Percentiles rank a stretch among this genome's conserved stretches.
phyloP scores from a whole-genome alignment of 2,888 invertebrate genomes.

The Sinotaia quadrata region DNA sequence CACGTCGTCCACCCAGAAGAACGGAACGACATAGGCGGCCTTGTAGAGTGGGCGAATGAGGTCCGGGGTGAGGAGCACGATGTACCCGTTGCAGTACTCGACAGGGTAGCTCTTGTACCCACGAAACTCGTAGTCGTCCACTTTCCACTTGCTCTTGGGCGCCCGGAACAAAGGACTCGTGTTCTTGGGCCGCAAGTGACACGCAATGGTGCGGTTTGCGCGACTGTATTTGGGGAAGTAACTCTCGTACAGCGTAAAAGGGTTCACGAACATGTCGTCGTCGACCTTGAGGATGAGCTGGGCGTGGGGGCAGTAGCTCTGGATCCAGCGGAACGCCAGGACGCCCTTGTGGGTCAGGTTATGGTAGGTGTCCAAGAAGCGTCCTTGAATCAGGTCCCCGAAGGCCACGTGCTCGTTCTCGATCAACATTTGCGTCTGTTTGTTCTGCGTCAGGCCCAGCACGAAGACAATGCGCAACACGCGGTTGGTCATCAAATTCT shows the following conservation, averaged over 20 bases:
- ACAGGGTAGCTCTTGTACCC: constrained; percentile 59
- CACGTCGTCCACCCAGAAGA: constrained; percentile 71
- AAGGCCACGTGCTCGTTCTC: constrained; percentile 55
- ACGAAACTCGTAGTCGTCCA: constrained; percentile 52
- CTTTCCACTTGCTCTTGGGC: constrained; percentile 52
- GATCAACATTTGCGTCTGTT: constrained; percentile 45
- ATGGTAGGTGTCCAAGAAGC: constrained; percentile 57
- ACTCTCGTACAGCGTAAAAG: constrained; percentile 50
- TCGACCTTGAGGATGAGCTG: constrained; percentile 58
- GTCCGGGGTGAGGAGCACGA: constrained; percentile 57
- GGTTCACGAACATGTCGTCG: constrained; percentile 62
- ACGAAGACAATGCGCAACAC: constrained; percentile 54
- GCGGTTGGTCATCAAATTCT: constrained; percentile 45
- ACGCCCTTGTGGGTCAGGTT: constrained; percentile 63
- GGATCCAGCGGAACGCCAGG: constrained; percentile 49
- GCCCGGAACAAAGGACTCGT: constrained; percentile 53
- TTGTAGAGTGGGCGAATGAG: constrained; percentile 58
- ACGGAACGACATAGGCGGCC: constrained; percentile 60
- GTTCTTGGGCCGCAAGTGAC: constrained; percentile 48
- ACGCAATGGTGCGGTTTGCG: constrained; percentile 46
- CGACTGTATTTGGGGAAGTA: constrained; percentile 44
- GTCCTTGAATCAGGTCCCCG: constrained; percentile 59
- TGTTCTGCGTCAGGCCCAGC: constrained; percentile 47
- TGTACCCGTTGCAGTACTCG: constrained; percentile 67
- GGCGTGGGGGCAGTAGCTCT: constrained; percentile 53